These are phyloP conservation scores for Bruchidius siliquastri DNA, from an alignment of 2,888 invertebrate genomes.

Conservation along the genomic window DNA sequence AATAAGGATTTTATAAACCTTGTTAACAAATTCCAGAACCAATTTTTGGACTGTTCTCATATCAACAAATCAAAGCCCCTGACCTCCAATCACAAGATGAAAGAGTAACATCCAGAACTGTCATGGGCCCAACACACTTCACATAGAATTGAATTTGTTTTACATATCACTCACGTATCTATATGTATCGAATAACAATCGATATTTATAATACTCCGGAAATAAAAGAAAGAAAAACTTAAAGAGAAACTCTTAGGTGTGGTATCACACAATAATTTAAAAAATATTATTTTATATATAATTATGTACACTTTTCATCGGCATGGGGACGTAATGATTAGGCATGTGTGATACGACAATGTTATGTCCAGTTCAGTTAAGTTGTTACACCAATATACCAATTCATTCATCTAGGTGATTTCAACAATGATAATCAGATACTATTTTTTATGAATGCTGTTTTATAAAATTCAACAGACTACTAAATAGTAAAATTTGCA, in stretches of 20 bases:
- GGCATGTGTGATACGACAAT: not conserved
- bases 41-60: not conserved
- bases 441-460: too few species aligned
- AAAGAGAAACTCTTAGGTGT: conserved; percentile 21
- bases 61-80: not conserved
- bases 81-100: not conserved
- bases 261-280: conserved; percentile 27
- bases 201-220: not conserved
- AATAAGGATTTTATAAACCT: too few species aligned
- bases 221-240: not conserved
- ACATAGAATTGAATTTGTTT: not conserved
- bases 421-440: too few species aligned
- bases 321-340: not conserved
- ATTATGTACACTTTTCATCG: conserved; percentile 7
- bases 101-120: not conserved
- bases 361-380: too few species aligned
- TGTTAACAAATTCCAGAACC: too few species aligned
- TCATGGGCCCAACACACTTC: not conserved
- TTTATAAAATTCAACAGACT: too few species aligned
- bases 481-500: too few species aligned
- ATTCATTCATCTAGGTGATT: too few species aligned
- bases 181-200: not conserved
- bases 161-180: not conserved
- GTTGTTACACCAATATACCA: too few species aligned
- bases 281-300: conserved; percentile 20